Base-by-base conservation (phyloP, 2,113 vertebrate species). In the Caretta caretta region DNA sequence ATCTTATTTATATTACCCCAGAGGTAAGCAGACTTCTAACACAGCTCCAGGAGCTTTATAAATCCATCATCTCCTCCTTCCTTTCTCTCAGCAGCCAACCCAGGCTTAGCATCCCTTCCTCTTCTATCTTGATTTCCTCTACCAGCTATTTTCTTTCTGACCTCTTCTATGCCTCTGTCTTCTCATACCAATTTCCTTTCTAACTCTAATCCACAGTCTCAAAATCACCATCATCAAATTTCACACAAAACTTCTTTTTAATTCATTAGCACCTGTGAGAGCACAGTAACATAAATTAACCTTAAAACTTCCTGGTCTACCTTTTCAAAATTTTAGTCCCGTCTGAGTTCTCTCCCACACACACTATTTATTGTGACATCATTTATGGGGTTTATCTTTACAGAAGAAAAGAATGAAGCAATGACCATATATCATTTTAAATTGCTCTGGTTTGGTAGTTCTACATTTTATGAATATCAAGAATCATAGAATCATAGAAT, bases 201-300 rank as follows among this genome's bases (percentile, higher is more conserved):
- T 94, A 89, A 96, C 89, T 98, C 97, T 93, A 94, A 90, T 57
- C 91, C 81, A 92, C 94, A 85, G 76, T 96, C 90, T 94, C 19
- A 76, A 93, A 90, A 48, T 35, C 87, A 80, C 84, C 87, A 97
- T 95, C 95, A 96, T 92, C n/a, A 96, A 86, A 97, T 83, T 96
- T 94, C 80, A 85, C 90, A 96, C 12, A 54, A 88, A 17, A 89
- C 62, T 98, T 93, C 78, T 93, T 4, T 56, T 96, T 96, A 97
- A 96, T 97, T 98, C 78, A 94, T 97, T 96, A 97, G 82, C 80
- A 93, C 94, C 75, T 88, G 1, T 86, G 96, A 96, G 62, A 81
- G 80, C 72, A 14, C 19, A 31, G 17, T 24, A 94, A 62, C 24
- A 57, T 56, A 93, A 93, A 96, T 94, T 93, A 17, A 69, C 75